These are phyloP conservation scores for Polydrusus pterygomalis DNA, from an alignment of 2,888 invertebrate species.

Conservation along the genomic window DNA sequence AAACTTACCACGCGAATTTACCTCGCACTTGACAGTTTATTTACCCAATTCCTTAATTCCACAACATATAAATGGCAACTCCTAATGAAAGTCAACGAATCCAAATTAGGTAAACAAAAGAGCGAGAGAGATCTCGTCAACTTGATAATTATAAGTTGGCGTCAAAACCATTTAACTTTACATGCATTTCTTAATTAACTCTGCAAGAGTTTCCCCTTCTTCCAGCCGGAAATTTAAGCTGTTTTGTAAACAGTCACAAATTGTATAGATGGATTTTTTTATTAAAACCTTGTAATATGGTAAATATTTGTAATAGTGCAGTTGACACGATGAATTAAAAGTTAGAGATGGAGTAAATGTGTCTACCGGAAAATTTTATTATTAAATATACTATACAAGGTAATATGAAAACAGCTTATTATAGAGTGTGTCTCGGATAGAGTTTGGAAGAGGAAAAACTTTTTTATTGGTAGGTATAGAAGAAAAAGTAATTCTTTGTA, in stretches of 20 bases:
- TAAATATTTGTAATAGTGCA: neutral
- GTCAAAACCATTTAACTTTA: slow-evolving; percentile 56
- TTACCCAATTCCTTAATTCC: neutral
- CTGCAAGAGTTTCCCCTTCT: slow-evolving; percentile 41
- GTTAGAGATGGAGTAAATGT: too few species aligned
- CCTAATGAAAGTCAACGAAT: slow-evolving; percentile 54
- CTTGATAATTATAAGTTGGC: slow-evolving; percentile 58
- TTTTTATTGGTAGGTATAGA: too few species aligned
- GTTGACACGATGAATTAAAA: too few species aligned
- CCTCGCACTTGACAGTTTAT: too few species aligned
- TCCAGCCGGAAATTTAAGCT: slow-evolving; percentile 38
- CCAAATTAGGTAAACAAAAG: slow-evolving; percentile 57
- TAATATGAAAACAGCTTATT: too few species aligned
- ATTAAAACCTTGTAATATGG: slow-evolving; percentile 26
- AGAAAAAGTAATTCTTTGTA: too few species aligned
- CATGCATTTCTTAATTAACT: slow-evolving; percentile 56
- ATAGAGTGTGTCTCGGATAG: too few species aligned
- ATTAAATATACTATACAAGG: too few species aligned
- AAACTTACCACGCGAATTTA: neutral
- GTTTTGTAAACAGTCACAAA: slow-evolving; percentile 42
- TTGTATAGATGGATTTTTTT: slow-evolving; percentile 36
- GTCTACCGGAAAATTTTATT: too few species aligned
- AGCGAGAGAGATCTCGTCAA: slow-evolving; percentile 57
- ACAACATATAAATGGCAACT: slow-evolving; percentile 20
- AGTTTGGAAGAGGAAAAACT: too few species aligned